Conservation (phyloP, 2,113 vertebrate species). For the Strix uralensis region DNA sequence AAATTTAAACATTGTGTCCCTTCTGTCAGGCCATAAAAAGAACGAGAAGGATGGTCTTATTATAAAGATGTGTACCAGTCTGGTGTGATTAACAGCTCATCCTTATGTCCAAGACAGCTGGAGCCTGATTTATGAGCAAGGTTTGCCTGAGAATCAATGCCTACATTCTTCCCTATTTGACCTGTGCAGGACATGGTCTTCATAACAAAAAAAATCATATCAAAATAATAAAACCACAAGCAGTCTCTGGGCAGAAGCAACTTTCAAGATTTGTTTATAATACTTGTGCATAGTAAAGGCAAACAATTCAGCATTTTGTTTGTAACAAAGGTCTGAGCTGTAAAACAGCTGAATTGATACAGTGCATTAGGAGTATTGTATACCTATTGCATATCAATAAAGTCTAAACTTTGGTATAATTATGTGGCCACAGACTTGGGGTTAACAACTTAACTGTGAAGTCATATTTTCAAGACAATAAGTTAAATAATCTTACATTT, state of each 20-base stretch:
- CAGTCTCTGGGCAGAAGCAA: neutral
- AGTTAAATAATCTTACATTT: neutral
- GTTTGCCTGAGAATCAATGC: neutral
- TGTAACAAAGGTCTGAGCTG: neutral
- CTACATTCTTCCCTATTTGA: neutral
- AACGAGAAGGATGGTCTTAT: neutral
- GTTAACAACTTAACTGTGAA: neutral
- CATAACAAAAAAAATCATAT: neutral
- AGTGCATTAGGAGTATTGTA: fast-evolving
- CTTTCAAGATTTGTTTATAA: neutral
- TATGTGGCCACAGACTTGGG: neutral
- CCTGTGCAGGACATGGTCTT: neutral
- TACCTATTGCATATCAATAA: neutral
- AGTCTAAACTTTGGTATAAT: neutral
- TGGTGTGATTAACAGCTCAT: neutral
- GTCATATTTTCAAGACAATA: neutral
- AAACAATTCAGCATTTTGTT: neutral
- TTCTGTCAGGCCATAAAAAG: neutral
- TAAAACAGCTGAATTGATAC: neutral
- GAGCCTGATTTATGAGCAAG: neutral
- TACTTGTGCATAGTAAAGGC: neutral
- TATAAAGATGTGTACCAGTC: neutral
- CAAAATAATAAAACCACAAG: neutral
- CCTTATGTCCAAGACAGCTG: neutral
- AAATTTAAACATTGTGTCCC: neutral